Evolutionary conservation across 2,888 invertebrate genomes (phyloP), one percentile per base, ranked within the genome.

Genomic region (Machimus atricapillus): DNA sequence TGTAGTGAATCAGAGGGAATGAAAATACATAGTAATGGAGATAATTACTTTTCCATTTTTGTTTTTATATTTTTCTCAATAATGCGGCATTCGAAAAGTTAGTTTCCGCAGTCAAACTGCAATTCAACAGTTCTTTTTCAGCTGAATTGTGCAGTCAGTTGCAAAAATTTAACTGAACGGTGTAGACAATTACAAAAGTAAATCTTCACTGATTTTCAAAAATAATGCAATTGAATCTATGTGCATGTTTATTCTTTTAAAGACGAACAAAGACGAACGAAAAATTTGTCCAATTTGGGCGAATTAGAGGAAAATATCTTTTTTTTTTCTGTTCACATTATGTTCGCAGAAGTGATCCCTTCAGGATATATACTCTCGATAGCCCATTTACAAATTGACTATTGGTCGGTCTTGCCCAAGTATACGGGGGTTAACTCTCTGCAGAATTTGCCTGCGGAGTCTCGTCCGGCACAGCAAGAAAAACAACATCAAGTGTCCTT

Each of bases 401-500:
- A 66, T 66, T 66, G 66, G 66, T 12, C 66, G 52, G 52, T 52
- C 52, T 52, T 66, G 14, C 66, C 66, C 56, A 8, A 56, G 56
- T 7, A n/a, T 56, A 8, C 19, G 16, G 27, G 27, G 23, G 66
- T 12, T 66, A 66, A 66, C 23, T 23, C 58, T 58, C 66, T 27
- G 66, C 12, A 66, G 27, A 27, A 66, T 66, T 66, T 66, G 66
- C 66, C 66, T 76, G 76, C 76, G 40, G 76, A 37, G 52, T 52
- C 74, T 37, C 27, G 34, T 37, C 34, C 76, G 34, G 46, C 43
- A 23, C 8, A 40, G 23, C 7, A 66, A 66, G 19, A 73, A 66
- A 83, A 83, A 46, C 31, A 73, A 83, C 66, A 83, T 83, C 73
- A 83, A 83, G 83, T 83, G 73, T 83, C 83, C 83, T 83, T 83